These are phyloP conservation scores for Lepidocyrtoides sp. DNA, from an alignment of 2,888 invertebrate genomes.

Conservation along the genomic window DNA sequence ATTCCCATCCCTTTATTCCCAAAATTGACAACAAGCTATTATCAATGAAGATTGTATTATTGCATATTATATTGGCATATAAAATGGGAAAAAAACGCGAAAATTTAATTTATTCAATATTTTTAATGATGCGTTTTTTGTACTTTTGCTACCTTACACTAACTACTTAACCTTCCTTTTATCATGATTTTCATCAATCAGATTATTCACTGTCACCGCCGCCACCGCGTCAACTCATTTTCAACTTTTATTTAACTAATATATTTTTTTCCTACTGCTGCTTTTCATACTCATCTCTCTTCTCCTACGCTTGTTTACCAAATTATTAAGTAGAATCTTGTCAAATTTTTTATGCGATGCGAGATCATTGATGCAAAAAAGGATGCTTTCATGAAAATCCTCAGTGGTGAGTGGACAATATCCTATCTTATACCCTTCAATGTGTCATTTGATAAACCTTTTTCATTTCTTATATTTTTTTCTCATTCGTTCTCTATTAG, in stretches of 20 bases:
- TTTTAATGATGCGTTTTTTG: too few species aligned
- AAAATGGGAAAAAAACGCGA: not conserved
- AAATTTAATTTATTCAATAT: too few species aligned
- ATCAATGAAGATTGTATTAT: not conserved
- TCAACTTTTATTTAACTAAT: too few species aligned
- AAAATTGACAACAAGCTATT: not conserved
- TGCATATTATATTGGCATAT: not conserved
- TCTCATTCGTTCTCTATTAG: not conserved
- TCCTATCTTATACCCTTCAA: not conserved
- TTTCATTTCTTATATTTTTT: not conserved
- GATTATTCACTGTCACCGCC: too few species aligned
- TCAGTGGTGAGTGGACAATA: not conserved
- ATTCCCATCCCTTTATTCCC: not conserved
- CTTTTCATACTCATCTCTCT: not conserved
- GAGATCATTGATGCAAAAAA: too few species aligned
- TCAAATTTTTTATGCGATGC: not conserved
- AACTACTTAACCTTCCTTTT: too few species aligned
- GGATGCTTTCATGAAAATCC: not conserved
- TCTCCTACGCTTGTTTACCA: too few species aligned
- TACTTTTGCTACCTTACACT: too few species aligned
- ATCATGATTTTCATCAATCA: too few species aligned
- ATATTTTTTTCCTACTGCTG: too few species aligned
- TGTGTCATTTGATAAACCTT: not conserved
- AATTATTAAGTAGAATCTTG: not conserved
- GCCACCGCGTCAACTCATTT: too few species aligned